Base-by-base conservation (phyloP, 2,797 vertebrate genomes). In the Synaphobranchus kaupii region DNA sequence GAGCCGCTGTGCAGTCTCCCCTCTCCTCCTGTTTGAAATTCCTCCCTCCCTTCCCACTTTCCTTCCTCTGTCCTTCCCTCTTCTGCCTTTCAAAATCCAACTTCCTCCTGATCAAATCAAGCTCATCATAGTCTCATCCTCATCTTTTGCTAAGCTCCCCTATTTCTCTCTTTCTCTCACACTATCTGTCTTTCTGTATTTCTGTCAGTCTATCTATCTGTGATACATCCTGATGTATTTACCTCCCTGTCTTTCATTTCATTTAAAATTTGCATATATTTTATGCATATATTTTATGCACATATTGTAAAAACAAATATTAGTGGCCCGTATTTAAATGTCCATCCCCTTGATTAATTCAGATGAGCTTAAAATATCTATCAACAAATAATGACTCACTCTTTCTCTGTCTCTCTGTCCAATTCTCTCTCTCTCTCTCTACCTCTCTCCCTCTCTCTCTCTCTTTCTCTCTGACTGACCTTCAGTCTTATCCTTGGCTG, bases 391-490 rank as follows among this genome's bases (percentile, higher is more conserved):
- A 66, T 66, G 60, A n/a, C 60, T 63, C 4, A 3, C 54, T 28
- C 50, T 34, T 76, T 34, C 80, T 60, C 85, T 90, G 58, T 88
- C 89, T 86, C 86, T 87, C 25, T 87, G 87, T 89, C 85, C 2
- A 10, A 0, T 56, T 56, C 54, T 50, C 47, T 28, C 85, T 52
- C 73, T 60, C 81, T 85, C 86, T 2, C 73, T 81, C 48, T 39
- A 31, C 22, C 68, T 44, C 71, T 80, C 83, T 73, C 84, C 82
- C 52, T 90, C 60, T 88, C 88, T 89, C 87, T 88, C 58, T 86
- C 87, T 89, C 86, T 76, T 54, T 87, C 85, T 87, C 60, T 34
- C 88, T 87, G 87, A 84, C 87, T 90, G 91, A 91, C 90, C 91
- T 91, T 90, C 88, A 86, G 86, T 76, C 71, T 85, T 39, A 81